Base-by-base conservation (phyloP, 2,113 vertebrate species). In the Pao palembangensis region DNA sequence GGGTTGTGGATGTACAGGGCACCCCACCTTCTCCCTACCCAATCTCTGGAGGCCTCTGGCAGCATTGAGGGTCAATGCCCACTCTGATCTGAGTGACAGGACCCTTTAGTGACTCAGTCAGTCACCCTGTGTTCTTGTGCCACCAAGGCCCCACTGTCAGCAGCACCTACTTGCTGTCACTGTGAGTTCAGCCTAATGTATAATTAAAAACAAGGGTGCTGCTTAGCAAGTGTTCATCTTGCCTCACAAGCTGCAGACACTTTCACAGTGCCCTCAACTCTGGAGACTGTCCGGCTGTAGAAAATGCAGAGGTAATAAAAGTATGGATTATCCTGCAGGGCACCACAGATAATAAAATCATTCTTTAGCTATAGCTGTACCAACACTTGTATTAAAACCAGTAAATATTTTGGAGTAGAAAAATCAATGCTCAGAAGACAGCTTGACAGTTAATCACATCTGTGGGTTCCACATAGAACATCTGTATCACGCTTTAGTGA, bases 151-250 rank as follows among this genome's bases (percentile, higher is more conserved):
- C 67, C 34, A 20, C 52, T 72, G 63, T 71, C 58, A 41, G 67
- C 61, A 72, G 69, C 52, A 10, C 50, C 67, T 68, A 55, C 59
- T 74, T 70, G 73, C 80, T 76, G 78, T 86, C 78, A 69, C 62
- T 58, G 61, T 69, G 80, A 80, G 65, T 82, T 75, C 63, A 56
- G 67, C 61, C 68, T 87, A 82, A 88, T 90, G 63, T 83, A 86
- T 83, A 77, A 83, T 87, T 88, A 62, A 87, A 76, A 78, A 53
- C 48, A 2, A 69, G 51, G 79, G 73, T 55, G 67, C 59, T 66
- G 69, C 78, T 83, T 61, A 73, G 81, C 58, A 73, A 82, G 73
- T 63, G 69, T 67, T 71, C 73, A 64, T 73, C 79, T 74, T 66
- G 54, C 54, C 56, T 67, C 50, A 62, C 52, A 58, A 67, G 71